These are phyloP conservation scores for Bufotes viridis DNA, from an alignment of 2,797 vertebrate genomes.

Conservation along the genomic window DNA sequence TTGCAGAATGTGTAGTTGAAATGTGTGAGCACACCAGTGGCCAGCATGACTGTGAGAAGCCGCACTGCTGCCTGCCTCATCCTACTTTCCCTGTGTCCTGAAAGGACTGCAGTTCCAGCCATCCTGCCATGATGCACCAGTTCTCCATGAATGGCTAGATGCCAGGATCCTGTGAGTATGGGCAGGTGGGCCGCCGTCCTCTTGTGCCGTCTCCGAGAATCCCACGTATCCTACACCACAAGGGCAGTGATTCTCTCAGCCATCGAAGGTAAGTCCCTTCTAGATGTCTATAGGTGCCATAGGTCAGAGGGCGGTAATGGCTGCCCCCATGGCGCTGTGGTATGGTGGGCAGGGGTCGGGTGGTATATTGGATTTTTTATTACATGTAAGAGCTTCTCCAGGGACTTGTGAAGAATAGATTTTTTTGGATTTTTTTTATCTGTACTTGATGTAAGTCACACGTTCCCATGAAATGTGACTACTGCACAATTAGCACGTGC, in stretches of 20 bases:
- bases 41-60: constrained; percentile 34
- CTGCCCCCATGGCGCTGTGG: not conserved
- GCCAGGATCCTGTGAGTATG: not conserved
- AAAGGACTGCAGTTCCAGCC: not conserved
- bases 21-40: constrained; percentile 44
- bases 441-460: not conserved
- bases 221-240: not conserved
- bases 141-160: not conserved
- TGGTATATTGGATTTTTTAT: not conserved
- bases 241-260: no score
- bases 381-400: constrained; percentile 27
- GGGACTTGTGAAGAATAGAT: constrained; percentile 18
- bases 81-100: not conserved
- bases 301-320: constrained; percentile 34
- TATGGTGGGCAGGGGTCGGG: not conserved
- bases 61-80: not conserved
- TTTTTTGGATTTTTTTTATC: not conserved
- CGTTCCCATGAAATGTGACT: not conserved
- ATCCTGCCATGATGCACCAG: not conserved
- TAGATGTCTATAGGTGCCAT: not conserved
- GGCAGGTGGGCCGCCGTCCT: not conserved
- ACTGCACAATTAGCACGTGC: not conserved
- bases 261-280: not conserved
- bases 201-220: not conserved
- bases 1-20: constrained; percentile 25